These are phyloP conservation scores for Agelaius tricolor DNA, from an alignment of 2,113 vertebrate genomes.

Conservation along the genomic window DNA sequence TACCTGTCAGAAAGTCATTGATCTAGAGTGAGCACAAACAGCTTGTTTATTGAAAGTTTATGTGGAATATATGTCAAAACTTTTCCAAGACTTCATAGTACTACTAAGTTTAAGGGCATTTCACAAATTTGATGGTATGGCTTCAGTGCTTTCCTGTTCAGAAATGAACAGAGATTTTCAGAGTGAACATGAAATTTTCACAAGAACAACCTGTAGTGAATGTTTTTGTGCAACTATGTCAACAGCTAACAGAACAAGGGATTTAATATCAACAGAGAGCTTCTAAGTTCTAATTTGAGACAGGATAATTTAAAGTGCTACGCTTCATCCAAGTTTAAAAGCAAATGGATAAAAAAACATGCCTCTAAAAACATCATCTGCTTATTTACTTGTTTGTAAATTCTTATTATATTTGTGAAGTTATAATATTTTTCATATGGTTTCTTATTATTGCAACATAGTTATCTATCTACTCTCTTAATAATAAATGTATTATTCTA, in stretches of 20 bases:
- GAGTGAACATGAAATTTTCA: not conserved
- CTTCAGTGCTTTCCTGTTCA: not conserved
- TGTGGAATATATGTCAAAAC: not conserved
- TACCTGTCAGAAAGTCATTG: not conserved
- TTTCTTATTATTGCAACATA: not conserved
- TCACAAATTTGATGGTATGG: not conserved
- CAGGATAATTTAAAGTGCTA: not conserved
- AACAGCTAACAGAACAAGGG: not conserved
- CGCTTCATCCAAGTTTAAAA: not conserved
- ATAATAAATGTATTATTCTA: conserved; percentile 66
- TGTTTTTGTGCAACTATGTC: not conserved
- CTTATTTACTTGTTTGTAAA: not conserved
- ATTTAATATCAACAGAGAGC: not conserved
- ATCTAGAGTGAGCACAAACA: not conserved
- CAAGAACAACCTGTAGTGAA: not conserved
- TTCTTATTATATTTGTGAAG: not conserved
- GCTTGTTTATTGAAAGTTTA: not conserved
- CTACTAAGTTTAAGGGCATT: not conserved
- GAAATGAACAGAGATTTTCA: not conserved
- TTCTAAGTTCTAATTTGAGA: not conserved
- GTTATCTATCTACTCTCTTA: conserved; percentile 32
- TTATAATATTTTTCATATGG: not conserved
- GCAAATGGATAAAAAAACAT: not conserved
- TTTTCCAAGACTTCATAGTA: not conserved
- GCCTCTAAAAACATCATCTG: not conserved